Conservation (phyloP, 2,888 invertebrate species). For the Odontocerum albicorne region DNA sequence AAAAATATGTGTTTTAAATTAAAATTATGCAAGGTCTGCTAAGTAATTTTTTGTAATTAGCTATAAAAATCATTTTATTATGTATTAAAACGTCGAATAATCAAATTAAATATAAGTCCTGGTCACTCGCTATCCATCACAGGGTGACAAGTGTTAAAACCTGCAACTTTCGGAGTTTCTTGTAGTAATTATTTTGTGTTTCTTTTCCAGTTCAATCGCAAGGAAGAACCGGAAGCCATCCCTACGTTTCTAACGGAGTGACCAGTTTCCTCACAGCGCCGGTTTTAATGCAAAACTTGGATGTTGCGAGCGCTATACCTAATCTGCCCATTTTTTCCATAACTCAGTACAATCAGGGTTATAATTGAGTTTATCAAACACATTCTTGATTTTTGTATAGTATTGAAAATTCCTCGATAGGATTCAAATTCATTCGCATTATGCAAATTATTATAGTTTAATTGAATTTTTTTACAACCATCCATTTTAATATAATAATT, state of each 20-base stretch:
- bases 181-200: neutral
- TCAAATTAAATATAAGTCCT: no score
- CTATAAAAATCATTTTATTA: no score
- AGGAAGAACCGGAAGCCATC: slow-evolving; percentile 2
- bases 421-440: no score
- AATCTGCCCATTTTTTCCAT: slow-evolving; percentile 30
- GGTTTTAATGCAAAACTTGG: slow-evolving; percentile 26
- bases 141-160: no score
- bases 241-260: slow-evolving; percentile 23
- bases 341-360: slow-evolving; percentile 28
- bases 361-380: no score
- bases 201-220: slow-evolving; percentile 10
- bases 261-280: slow-evolving; percentile 18
- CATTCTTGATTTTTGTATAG: no score
- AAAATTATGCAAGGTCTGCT: neutral
- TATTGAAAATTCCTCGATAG: no score
- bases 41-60: neutral
- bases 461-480: no score
- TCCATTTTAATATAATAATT: no score
- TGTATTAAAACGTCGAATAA: no score
- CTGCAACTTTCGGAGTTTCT: neutral
- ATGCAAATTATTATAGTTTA: no score
- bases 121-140: no score
- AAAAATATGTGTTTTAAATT: neutral
- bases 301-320: slow-evolving; percentile 24